Evolutionary conservation across 2,113 vertebrate species (phyloP).

Genomic region (Eonycteris spelaea): DNA sequence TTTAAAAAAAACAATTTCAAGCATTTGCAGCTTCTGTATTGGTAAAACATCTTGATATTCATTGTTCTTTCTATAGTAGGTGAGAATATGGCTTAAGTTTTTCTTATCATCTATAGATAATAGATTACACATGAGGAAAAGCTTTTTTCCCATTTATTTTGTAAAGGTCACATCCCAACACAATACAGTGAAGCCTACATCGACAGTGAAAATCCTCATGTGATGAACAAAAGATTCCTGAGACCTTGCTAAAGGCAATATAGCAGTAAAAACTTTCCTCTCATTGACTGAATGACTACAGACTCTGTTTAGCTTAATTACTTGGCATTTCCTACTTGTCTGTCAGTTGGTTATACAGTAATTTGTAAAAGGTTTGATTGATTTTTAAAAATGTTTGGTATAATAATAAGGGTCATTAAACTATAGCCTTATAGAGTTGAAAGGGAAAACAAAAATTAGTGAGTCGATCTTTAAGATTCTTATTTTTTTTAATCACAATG

Average conservation of each 20-base stretch:
- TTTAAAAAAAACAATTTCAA: constrained; percentile 11
- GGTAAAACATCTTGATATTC: background rate
- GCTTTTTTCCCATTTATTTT: background rate
- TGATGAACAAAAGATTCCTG: background rate
- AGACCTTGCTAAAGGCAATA: background rate
- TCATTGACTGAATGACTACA: background rate
- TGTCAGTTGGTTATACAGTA: background rate
- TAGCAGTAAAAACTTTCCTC: background rate
- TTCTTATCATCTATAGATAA: background rate
- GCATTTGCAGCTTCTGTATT: constrained; percentile 5
- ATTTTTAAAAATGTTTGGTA: background rate
- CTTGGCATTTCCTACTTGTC: background rate
- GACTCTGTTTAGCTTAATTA: background rate
- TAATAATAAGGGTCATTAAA: background rate
- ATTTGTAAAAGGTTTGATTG: background rate
- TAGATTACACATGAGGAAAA: constrained; percentile 9
- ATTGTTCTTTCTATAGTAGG: background rate
- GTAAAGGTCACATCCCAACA: background rate
- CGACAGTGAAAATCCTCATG: background rate
- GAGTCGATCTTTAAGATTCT: background rate
- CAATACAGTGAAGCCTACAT: background rate
- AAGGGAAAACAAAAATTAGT: background rate
- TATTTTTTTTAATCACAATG: background rate
- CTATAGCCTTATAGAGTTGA: background rate
- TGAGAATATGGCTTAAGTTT: background rate